Conservation (phyloP, 2,888 invertebrate species). For the Dasysyrphus albostriatus region DNA sequence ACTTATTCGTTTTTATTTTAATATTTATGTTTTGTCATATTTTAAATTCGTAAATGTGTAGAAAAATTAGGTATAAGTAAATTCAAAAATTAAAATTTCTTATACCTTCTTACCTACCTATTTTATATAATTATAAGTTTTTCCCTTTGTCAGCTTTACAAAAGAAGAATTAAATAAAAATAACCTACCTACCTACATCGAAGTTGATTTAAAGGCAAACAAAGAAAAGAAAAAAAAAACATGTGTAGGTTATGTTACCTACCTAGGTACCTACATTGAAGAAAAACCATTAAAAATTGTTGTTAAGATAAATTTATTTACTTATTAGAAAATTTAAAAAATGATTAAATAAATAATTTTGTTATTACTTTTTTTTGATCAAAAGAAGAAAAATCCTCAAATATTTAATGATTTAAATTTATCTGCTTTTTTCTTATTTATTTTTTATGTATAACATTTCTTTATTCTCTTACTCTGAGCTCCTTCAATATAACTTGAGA, state of each 20-base stretch:
- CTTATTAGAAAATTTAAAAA: neutral
- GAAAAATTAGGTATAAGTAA: neutral
- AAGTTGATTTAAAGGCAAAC: neutral
- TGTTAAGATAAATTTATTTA: too few relatives aligned
- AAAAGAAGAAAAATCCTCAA: constrained; percentile 18
- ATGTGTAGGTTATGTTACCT: neutral
- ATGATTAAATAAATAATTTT: neutral
- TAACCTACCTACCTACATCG: neutral
- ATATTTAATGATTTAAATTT: constrained; percentile 66
- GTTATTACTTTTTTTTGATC: neutral
- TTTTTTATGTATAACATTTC: constrained; percentile 66
- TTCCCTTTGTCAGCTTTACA: neutral
- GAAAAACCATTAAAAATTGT: too few relatives aligned
- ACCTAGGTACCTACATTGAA: too few relatives aligned
- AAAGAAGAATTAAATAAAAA: neutral
- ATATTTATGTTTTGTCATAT: neutral
- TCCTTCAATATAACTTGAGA: constrained; percentile 13
- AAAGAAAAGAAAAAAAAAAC: neutral
- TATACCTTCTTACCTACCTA: neutral
- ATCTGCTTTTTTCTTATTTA: constrained; percentile 44
- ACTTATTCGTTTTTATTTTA: neutral
- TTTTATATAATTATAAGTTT: neutral
- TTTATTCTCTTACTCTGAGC: constrained; percentile 39
- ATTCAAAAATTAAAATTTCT: neutral
- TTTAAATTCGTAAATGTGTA: neutral